Base-by-base conservation (phyloP, 2,888 invertebrate species). In the Hydraecia micacea region DNA sequence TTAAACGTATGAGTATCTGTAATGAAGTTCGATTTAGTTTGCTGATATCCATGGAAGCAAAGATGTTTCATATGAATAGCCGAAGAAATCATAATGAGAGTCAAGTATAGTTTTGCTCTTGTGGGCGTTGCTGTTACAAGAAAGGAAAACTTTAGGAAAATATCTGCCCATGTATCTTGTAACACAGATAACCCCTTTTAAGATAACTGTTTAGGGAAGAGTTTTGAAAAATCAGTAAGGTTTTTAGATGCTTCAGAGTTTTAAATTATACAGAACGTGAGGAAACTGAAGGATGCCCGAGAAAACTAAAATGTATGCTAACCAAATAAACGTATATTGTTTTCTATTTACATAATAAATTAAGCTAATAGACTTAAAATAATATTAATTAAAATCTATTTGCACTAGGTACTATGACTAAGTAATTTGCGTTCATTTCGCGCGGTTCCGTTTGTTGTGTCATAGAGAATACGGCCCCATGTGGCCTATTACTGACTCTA, bases 11-110 rank as follows among this genome's bases (percentile, higher is more conserved):
- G 32, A 2, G 32, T 32, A 36, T 39, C n/a, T 25, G 39, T 72
- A 73, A 66, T 77, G 28, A 67, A 52, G 72, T 67, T 84, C n/a
- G 36, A 42, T 66, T 71, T 13, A 28, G n/a, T 74, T 69, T 18
- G 21, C 46, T 52, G 63, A 60, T 80, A 52, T 60, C 60, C 1
- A 25, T 63, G 15, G 3, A 11, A 25, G 11, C 3, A 28, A 36
- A 9, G 2, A 21, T 25, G 55, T 21, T 58, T 32, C 32, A 7
- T 42, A n/a, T n/a, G 18, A n/a, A 9, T 70, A 55, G 25, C 11
- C n/a, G 11, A 36, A n/a, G 36, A 11, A 36, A 55, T 70, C 8
- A 5, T n/a, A 55, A 32, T 69, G 5, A 9, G 32, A 15, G 21
- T 32, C 8, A 32, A 21, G 13, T 25, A 8, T 25, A 32, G 15